phyloP scores from a whole-genome alignment of 2,797 vertebrate species.

The Malurus leucopterus region DNA sequence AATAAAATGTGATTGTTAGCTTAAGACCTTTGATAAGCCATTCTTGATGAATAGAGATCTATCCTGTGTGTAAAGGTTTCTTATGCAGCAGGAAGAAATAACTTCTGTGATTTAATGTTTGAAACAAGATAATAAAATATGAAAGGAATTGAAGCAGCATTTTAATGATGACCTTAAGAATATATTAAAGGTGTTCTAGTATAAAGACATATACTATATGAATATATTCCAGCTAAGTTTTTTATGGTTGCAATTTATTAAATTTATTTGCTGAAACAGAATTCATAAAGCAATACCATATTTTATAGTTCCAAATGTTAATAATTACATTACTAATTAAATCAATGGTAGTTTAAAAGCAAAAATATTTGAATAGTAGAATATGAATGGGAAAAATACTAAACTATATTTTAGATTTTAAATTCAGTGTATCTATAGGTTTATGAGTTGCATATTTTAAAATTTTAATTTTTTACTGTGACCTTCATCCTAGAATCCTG shows the following conservation, averaged over 20 bases:
- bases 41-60: background rate
- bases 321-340: background rate
- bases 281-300: background rate
- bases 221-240: background rate
- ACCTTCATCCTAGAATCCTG: background rate
- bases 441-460: background rate
- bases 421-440: background rate
- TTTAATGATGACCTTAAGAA: background rate
- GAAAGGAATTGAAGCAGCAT: background rate
- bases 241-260: background rate
- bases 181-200: background rate
- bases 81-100: conserved; percentile 1
- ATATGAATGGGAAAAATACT: background rate
- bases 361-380: background rate
- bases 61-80: background rate
- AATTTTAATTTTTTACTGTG: background rate
- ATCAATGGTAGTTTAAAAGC: background rate
- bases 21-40: background rate
- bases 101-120: background rate
- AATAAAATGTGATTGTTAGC: background rate
- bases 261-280: background rate
- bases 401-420: background rate
- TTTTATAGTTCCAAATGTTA: background rate
- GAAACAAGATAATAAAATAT: background rate
- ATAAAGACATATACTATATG: background rate